Conservation (phyloP, 1,140 invertebrate species). For the Panagrolaimus sp. region DNA sequence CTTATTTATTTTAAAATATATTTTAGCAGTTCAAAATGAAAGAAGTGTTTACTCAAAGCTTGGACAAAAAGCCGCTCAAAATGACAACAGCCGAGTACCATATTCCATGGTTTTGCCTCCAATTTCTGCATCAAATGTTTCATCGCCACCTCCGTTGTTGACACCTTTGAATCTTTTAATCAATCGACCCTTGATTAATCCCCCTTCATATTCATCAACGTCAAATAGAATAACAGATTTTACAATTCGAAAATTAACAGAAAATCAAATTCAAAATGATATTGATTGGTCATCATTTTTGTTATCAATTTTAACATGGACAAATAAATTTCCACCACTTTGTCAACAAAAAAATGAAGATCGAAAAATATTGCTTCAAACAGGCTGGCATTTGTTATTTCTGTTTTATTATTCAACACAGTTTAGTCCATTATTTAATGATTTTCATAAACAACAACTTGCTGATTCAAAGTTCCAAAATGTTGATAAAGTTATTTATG, state of each 20-base stretch:
- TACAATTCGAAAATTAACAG: conserved; percentile 5
- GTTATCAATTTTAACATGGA: conserved; percentile 14
- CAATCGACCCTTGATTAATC: neutral
- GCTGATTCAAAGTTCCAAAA: neutral
- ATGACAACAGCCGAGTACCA: conserved; percentile 15
- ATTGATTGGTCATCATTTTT: conserved; percentile 14
- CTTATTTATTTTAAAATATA: too few relatives aligned
- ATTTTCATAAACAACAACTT: neutral
- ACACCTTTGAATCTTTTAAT: neutral
- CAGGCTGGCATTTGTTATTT: conserved; percentile 36
- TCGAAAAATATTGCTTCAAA: conserved; percentile 17
- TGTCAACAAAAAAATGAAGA: conserved; percentile 19
- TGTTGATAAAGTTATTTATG: conserved; percentile 2
- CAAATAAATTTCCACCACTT: conserved; percentile 16
- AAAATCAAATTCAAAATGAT: neutral
- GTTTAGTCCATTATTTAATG: conserved; percentile 11
- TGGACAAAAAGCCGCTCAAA: neutral
- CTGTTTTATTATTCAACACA: conserved; percentile 29
- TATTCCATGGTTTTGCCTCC: conserved; percentile 38
- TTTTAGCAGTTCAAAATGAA: conserved; percentile 48
- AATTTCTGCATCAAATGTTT: neutral
- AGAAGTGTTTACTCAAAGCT: conserved; percentile 25
- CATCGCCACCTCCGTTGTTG: conserved; percentile 5
- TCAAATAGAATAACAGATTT: neutral
- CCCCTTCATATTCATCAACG: neutral